These are phyloP conservation scores for Dermochelys coriacea DNA, from an alignment of 2,797 vertebrate genomes.

Conservation along the genomic window DNA sequence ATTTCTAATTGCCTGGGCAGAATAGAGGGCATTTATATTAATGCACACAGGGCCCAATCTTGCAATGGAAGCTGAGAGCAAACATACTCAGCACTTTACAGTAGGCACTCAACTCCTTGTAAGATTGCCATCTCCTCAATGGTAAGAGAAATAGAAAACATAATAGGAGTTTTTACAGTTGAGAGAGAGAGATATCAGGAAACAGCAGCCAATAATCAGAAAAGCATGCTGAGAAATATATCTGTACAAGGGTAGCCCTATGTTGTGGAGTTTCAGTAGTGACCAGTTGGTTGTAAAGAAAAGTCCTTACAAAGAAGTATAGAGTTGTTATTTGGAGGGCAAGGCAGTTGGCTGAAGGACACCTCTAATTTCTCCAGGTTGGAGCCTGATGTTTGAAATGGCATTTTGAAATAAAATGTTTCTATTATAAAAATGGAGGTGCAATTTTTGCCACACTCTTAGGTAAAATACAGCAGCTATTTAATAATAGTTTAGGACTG, in stretches of 20 bases:
- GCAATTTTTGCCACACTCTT: not conserved
- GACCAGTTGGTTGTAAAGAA: not conserved
- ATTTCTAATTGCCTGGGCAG: not conserved
- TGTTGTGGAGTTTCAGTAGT: not conserved
- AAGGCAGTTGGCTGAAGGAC: slow-evolving; percentile 43
- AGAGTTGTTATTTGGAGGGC: slow-evolving; percentile 26
- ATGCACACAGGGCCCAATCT: not conserved
- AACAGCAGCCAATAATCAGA: not conserved
- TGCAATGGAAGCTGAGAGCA: slow-evolving; percentile 43
- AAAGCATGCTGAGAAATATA: not conserved
- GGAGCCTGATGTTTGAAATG: slow-evolving; percentile 27
- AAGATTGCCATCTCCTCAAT: slow-evolving; percentile 22
- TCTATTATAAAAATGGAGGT: not conserved
- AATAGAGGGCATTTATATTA: not conserved
- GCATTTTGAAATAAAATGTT: slow-evolving; percentile 42
- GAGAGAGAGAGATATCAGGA: not conserved
- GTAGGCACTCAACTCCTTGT: slow-evolving; percentile 21
- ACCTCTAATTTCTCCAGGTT: slow-evolving; percentile 27
- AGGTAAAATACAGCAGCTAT: not conserved
- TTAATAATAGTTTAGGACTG: slow-evolving; percentile 15
- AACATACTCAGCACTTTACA: slow-evolving; percentile 25
- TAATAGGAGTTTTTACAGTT: slow-evolving; percentile 38
- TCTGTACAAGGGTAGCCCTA: not conserved
- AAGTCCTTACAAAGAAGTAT: slow-evolving; percentile 35
- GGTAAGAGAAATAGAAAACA: slow-evolving; percentile 42